Evolutionary conservation across 2,888 invertebrate genomes (phyloP).

Genomic region (Heterodera filipjevi): DNA sequence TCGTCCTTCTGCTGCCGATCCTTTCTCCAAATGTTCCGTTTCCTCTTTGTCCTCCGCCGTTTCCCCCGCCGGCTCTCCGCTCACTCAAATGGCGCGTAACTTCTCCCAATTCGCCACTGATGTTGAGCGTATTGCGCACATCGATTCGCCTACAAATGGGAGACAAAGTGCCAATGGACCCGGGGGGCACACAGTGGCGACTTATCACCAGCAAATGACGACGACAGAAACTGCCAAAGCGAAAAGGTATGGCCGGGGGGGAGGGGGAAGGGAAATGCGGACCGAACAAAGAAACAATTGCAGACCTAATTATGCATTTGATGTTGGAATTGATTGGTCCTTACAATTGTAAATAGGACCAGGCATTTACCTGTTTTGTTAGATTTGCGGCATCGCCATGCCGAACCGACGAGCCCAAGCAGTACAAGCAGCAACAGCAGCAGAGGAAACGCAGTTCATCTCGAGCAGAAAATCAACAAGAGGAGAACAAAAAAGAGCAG

Average conservation of each 20-base stretch:
- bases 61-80: slow-evolving; percentile 45
- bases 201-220: slow-evolving; percentile 2
- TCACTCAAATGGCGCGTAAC: neutral
- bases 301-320: neutral
- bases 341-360: neutral
- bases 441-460: slow-evolving; percentile 20
- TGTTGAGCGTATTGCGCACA: slow-evolving; percentile 35
- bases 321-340: neutral
- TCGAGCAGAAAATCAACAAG: slow-evolving; percentile 16
- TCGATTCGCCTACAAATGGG: slow-evolving; percentile 5
- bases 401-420: neutral
- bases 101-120: slow-evolving; percentile 55
- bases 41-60: neutral
- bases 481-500: neutral
- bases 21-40: slow-evolving; percentile 34
- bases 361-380: neutral
- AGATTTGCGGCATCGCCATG: neutral
- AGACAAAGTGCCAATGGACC: neutral
- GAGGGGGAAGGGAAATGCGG: too few relatives aligned
- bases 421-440: slow-evolving; percentile 18
- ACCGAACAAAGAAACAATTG: neutral
- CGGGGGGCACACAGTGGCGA: slow-evolving; percentile 2
- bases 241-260: slow-evolving; percentile 10
- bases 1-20: slow-evolving; percentile 29
- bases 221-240: neutral